Conservation (phyloP, 2,113 vertebrate genomes). For the Tenebrosternarchus preto region DNA sequence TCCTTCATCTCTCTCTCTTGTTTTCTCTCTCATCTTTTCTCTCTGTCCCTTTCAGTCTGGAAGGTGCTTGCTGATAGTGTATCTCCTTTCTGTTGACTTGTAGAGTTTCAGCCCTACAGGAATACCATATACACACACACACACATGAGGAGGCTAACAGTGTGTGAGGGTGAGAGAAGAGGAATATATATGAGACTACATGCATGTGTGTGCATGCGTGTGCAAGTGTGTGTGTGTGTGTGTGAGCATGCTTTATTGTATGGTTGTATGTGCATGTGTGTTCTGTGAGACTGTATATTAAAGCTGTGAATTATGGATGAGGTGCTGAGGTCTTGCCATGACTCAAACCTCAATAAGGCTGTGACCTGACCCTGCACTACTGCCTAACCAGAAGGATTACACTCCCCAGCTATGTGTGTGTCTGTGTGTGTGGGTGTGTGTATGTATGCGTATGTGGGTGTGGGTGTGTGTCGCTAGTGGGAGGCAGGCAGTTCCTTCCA, state of each 20-base stretch:
- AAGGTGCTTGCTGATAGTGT: no score
- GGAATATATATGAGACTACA: no score
- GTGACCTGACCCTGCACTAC: slow-evolving; percentile 70
- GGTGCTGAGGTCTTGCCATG: slow-evolving; percentile 47
- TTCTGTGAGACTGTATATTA: slow-evolving; percentile 54
- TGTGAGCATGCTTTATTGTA: neutral
- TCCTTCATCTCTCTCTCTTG: no score
- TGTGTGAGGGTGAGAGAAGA: no score
- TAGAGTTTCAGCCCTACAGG: no score
- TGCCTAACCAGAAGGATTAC: slow-evolving; percentile 69
- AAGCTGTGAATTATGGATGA: slow-evolving; percentile 59
- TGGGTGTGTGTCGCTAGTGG: slow-evolving; percentile 40
- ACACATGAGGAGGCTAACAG: no score
- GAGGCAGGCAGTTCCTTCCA: neutral
- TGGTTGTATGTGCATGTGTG: slow-evolving; percentile 22
- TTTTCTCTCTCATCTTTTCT: neutral
- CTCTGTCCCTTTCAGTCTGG: neutral
- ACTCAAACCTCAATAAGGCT: slow-evolving; percentile 65
- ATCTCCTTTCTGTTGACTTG: no score
- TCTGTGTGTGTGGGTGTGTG: slow-evolving; percentile 41
- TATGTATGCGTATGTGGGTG: slow-evolving; percentile 68
- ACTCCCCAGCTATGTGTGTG: slow-evolving; percentile 50
- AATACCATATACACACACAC: no score
- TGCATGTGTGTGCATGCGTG: slow-evolving; percentile 14
- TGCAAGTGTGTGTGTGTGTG: neutral